Conservation (phyloP, 2,797 vertebrate genomes). For the Amblyopsis hoosieri region DNA sequence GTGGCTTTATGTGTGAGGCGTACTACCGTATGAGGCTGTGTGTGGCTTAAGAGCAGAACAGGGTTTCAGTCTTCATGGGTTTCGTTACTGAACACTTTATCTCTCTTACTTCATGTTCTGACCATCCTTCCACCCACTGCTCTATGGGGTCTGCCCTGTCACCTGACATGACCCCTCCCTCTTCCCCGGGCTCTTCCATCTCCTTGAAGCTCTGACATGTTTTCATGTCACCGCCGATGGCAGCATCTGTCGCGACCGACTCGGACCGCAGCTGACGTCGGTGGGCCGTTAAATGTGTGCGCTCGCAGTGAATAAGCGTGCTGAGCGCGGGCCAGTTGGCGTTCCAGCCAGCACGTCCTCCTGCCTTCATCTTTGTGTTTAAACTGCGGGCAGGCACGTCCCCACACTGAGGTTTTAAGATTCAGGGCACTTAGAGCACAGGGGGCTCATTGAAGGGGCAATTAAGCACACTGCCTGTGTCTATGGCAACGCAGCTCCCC, state of each 20-base stretch:
- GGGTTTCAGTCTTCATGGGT: background rate
- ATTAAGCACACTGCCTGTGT: background rate
- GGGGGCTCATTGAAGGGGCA: slow-evolving; percentile 1
- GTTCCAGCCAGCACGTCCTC: slow-evolving; percentile 14
- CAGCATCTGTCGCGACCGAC: slow-evolving; percentile 40
- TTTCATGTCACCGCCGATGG: slow-evolving; percentile 37
- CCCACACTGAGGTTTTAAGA: slow-evolving; percentile 14
- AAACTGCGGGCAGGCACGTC: background rate
- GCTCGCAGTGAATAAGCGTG: slow-evolving; percentile 18
- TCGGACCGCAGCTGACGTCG: slow-evolving; percentile 34
- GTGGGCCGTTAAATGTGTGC: slow-evolving; percentile 45
- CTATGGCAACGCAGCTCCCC: background rate
- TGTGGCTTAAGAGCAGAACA: background rate
- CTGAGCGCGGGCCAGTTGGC: slow-evolving; percentile 11
- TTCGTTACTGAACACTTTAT: background rate
- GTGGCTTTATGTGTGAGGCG: slow-evolving; percentile 17
- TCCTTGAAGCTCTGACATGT: slow-evolving; percentile 26
- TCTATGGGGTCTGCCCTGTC: no score
- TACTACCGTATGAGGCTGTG: background rate
- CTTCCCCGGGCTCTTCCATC: no score
- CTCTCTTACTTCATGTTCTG: background rate
- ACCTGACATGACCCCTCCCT: no score
- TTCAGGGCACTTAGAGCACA: slow-evolving; percentile 11
- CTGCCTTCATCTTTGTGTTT: slow-evolving; percentile 12
- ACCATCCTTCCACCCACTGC: background rate